A percentile compares a stretch with the other conserved stretches of the same genome.
Evolutionary conservation across 2,113 vertebrate species (phyloP).

Genomic region (Aldabrachelys gigantea): DNA sequence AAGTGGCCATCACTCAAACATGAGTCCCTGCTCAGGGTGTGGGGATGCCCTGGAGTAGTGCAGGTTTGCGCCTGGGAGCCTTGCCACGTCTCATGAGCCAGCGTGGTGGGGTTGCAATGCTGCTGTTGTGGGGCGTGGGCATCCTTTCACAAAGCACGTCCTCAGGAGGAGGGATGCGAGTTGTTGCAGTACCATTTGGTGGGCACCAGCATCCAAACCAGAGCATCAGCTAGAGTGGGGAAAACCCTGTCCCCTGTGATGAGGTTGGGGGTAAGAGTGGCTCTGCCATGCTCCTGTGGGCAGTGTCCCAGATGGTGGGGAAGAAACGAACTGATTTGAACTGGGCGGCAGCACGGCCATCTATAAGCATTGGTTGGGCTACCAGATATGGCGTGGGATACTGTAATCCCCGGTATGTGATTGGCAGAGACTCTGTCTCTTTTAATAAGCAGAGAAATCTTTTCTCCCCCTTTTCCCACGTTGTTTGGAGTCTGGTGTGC

Average conservation of each 20-base stretch:
- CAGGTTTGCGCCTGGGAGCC: background rate
- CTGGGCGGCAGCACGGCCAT: background rate
- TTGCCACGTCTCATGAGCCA: background rate
- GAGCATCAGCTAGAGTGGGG: accelerated
- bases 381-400: background rate
- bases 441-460: background rate
- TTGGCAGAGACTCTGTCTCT: background rate
- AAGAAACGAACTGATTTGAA: background rate
- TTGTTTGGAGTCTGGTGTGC: background rate
- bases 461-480: background rate
- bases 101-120: background rate
- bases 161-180: accelerated
- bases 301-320: accelerated
- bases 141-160: background rate
- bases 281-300: accelerated
- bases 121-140: background rate
- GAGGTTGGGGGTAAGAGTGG: background rate
- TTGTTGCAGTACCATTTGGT: background rate
- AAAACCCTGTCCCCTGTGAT: background rate
- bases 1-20: background rate
- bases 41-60: background rate
- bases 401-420: background rate
- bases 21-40: background rate
- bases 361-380: accelerated
- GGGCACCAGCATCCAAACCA: background rate